Percentiles rank a stretch among this genome's conserved stretches.
Conservation (phyloP, 2,888 invertebrate genomes). For the Rhodophaea formosa region DNA sequence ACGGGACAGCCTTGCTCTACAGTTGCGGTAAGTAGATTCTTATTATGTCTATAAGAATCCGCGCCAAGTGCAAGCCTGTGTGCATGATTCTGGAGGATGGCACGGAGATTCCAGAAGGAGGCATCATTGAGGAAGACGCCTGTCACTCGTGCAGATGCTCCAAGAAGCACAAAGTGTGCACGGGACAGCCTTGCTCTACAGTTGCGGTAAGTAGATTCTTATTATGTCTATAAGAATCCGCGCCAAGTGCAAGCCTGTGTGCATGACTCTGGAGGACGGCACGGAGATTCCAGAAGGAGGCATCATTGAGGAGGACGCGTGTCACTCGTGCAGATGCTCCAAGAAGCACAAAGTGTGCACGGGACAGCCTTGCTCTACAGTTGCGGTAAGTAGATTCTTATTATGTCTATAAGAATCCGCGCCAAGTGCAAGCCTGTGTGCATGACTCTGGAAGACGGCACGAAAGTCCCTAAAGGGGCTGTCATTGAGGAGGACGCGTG, state of each 20-base stretch:
- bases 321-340: conserved; percentile 90
- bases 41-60: conserved; percentile 38
- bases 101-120: conserved; percentile 87
- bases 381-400: conserved; percentile 39
- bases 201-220: conserved; percentile 40
- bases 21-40: conserved; percentile 40
- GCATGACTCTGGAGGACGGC: conserved; percentile 84
- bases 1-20: conserved; percentile 85
- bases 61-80: conserved; percentile 85
- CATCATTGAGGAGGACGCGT: conserved; percentile 86
- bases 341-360: conserved; percentile 85
- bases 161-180: conserved; percentile 84
- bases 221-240: conserved; percentile 54
- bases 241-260: conserved; percentile 85
- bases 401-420: conserved; percentile 55
- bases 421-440: conserved; percentile 87
- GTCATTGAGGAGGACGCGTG: conserved; percentile 88
- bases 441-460: conserved; percentile 83
- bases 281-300: conserved; percentile 88
- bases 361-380: conserved; percentile 84
- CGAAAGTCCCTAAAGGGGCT: conserved; percentile 88
- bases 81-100: conserved; percentile 85
- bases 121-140: conserved; percentile 86
- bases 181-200: conserved; percentile 85
- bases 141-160: conserved; percentile 92